Evolutionary conservation across 2,888 invertebrate species (phyloP), one percentile per base, ranked within the genome.

Genomic region (Patella depressa): DNA sequence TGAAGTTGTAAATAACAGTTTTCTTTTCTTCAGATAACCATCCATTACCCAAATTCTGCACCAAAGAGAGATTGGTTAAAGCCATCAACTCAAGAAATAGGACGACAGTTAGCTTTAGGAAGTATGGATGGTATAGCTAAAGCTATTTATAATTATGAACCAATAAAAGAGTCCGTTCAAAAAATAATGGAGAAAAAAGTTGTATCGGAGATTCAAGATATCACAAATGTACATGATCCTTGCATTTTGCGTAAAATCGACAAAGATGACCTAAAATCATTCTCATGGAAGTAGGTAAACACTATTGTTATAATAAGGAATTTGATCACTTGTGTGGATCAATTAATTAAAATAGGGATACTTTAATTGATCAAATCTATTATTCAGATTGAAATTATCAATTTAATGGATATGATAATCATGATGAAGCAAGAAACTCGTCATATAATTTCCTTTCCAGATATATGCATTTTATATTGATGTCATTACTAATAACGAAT

Each of bases 1-100:
- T 57, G 2, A 57, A 57, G 3, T 57, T 57, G 57, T 57, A 17
- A 57, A 57, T 57, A 57, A 57, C 57, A 57, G 57, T 57, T 57
- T 57, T 57, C 57, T 57, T 57, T 57, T 57, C 57, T 17, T 57
- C 57, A 57, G 3, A 57, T 57, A 57, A 57, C 57, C 57, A 17
- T 57, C 57, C 57, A 57, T 57, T 57, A 57, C 57, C 57, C 57
- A 57, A 57, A 57, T 57, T 57, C 57, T 57, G 57, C 57, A 57
- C 57, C 57, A 57, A 57, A 57, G 57, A 2, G 57, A 57, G 57
- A 2, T 57, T 57, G 57, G 57, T 57, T 57, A 57, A 57, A 57
- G 57, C 57, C 57, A 57, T 57, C 57, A 57, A 57, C 57, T 2
- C 57, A 57, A 57, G 57, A 57, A 57, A 57, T 57, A 57, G 57